Conservation (phyloP, 1,140 invertebrate genomes). For the Dendrolimus kikuchii region DNA sequence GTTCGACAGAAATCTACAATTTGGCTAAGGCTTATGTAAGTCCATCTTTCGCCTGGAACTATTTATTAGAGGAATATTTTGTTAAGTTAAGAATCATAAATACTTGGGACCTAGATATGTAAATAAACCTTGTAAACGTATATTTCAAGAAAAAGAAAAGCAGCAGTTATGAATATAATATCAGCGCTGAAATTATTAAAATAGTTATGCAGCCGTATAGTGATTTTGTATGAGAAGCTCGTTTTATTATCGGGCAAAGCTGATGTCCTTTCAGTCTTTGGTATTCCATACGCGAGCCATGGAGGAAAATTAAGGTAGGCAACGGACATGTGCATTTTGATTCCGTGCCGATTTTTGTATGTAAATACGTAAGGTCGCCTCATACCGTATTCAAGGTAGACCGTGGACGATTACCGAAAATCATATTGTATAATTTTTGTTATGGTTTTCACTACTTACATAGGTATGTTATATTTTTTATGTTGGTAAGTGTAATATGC, state of each 20-base stretch:
- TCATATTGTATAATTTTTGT: conserved; percentile 17
- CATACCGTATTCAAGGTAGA: conserved; percentile 44
- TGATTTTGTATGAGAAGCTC: conserved; percentile 45
- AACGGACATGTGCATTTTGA: conserved; percentile 56
- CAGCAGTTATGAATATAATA: too few species aligned
- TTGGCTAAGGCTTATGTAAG: too few species aligned
- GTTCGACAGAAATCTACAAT: too few species aligned
- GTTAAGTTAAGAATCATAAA: too few species aligned
- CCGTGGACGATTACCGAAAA: conserved; percentile 10
- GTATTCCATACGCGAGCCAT: conserved; percentile 44
- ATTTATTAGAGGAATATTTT: too few species aligned
- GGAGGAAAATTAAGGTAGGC: conserved; percentile 63
- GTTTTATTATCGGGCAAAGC: conserved; percentile 25
- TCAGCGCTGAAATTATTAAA: too few species aligned
- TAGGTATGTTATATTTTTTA: too few species aligned
- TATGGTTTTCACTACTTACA: conserved; percentile 2
- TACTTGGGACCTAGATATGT: too few species aligned
- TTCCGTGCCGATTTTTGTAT: conserved; percentile 55
- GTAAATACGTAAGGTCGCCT: conserved; percentile 45
- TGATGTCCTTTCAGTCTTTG: conserved; percentile 48
- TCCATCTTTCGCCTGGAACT: too few species aligned
- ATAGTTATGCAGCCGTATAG: conserved; percentile 18
- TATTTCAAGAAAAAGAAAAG: too few species aligned
- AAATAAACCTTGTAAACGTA: too few species aligned
- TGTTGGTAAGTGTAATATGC: too few species aligned